Evolutionary conservation across 1,140 invertebrate species (phyloP).

Genomic region (Pomacea maculata): DNA sequence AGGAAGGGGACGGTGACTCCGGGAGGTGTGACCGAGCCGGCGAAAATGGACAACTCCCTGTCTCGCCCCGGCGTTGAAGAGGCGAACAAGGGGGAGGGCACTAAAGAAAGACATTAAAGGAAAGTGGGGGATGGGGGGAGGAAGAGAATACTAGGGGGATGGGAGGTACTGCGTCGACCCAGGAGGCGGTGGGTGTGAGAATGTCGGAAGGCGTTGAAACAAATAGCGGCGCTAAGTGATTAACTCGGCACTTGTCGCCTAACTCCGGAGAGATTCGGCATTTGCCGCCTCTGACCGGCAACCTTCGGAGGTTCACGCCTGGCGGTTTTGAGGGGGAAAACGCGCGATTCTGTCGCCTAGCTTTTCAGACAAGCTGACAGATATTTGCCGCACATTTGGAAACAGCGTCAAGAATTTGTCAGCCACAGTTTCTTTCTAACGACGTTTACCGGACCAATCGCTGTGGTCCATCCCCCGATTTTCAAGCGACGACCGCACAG

Average conservation of each 20-base stretch:
- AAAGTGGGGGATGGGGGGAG: constrained; percentile 4
- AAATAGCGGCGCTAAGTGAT: constrained; percentile 24
- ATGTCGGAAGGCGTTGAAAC: constrained; percentile 18
- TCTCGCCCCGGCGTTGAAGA: neutral
- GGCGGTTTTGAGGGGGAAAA: neutral
- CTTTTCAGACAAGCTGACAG: constrained; percentile 3
- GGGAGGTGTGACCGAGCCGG: too few relatives aligned
- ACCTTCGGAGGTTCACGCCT: constrained; percentile 10
- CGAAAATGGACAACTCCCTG: too few relatives aligned
- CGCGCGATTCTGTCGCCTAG: constrained; percentile 9
- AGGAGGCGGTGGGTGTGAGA: neutral
- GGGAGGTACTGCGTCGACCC: neutral
- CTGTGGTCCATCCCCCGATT: too few relatives aligned
- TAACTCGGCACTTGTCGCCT: constrained; percentile 27
- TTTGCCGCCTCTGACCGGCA: constrained; percentile 12
- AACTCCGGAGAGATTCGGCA: constrained; percentile 24
- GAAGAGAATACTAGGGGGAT: too few relatives aligned
- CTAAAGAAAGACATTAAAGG: neutral
- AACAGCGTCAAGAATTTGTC: constrained; percentile 5
- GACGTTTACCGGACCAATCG: too few relatives aligned
- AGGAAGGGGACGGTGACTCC: too few relatives aligned
- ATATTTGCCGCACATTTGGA: neutral
- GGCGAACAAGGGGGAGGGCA: neutral
- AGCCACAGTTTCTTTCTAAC: neutral
- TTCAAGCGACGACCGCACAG: too few relatives aligned